Evolutionary conservation across 1,140 invertebrate species (phyloP).

Genomic region (Drosophila auraria): DNA sequence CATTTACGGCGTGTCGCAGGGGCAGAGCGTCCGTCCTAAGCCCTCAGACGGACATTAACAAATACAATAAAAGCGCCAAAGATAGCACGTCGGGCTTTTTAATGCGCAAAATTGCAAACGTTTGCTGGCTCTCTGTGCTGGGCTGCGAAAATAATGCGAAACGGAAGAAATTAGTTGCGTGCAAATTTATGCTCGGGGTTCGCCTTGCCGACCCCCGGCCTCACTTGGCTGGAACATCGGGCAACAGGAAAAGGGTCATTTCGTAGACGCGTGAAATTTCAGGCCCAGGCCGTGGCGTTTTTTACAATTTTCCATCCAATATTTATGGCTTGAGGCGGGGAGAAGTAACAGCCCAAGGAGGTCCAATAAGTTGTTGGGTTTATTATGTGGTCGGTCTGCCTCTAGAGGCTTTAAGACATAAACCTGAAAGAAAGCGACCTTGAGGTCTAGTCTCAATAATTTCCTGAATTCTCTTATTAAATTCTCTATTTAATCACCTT

Average conservation of each 20-base stretch:
- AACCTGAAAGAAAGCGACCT: background rate
- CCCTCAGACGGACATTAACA: constrained; percentile 73
- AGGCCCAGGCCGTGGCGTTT: constrained; percentile 35
- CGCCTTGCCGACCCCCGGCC: constrained; percentile 29
- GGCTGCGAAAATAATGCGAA: constrained; percentile 82
- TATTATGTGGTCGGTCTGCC: constrained; percentile 7
- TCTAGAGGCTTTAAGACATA: constrained; percentile 15
- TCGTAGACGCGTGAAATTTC: constrained; percentile 78
- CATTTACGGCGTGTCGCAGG: constrained; percentile 66
- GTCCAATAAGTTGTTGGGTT: constrained; percentile 21
- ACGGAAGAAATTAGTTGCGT: constrained; percentile 84
- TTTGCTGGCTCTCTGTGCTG: constrained; percentile 36
- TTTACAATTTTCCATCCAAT: constrained; percentile 43
- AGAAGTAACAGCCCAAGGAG: background rate
- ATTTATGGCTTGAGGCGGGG: constrained; percentile 27
- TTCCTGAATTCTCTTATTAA: background rate
- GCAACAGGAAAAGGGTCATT: constrained; percentile 78
- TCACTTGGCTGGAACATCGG: constrained; percentile 26
- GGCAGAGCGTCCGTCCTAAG: constrained; percentile 9
- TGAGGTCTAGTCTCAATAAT: background rate
- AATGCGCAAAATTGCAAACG: constrained; percentile 83
- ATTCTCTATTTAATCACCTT: too few relatives aligned
- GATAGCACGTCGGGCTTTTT: constrained; percentile 83
- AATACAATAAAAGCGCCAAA: constrained; percentile 83
- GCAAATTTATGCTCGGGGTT: constrained; percentile 77